Evolutionary conservation across 2,888 invertebrate species (phyloP).

Genomic region (Helicoverpa assulta): DNA sequence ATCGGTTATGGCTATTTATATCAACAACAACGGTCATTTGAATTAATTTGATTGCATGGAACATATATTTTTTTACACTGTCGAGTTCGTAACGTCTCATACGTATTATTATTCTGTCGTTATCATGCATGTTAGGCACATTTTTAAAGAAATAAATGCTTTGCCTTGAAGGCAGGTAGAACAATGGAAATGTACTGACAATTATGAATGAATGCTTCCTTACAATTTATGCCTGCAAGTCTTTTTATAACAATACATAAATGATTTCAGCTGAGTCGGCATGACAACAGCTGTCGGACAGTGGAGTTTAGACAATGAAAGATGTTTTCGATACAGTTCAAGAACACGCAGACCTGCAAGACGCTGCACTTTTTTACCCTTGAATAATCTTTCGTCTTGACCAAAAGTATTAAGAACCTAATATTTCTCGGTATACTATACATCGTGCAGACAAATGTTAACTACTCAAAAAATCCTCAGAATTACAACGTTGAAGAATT

Average conservation of each 20-base stretch:
- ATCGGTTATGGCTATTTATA: slow-evolving; percentile 3
- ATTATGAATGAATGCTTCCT: slow-evolving; percentile 20
- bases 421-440: no score
- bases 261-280: neutral
- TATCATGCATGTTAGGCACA: slow-evolving; percentile 8
- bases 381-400: no score
- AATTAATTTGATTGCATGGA: slow-evolving; percentile 10
- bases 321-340: neutral
- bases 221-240: neutral
- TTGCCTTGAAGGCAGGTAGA: slow-evolving; percentile 33
- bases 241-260: neutral
- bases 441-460: no score
- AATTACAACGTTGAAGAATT: no score
- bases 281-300: neutral
- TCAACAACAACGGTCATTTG: neutral
- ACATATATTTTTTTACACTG: neutral
- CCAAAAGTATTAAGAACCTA: no score
- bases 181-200: slow-evolving; percentile 26
- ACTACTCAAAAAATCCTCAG: no score
- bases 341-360: neutral
- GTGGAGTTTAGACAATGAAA: no score
- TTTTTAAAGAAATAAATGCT: slow-evolving; percentile 23
- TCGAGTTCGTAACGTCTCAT: neutral
- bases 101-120: neutral
- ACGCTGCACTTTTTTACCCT: no score